These are phyloP conservation scores for Heterohyrax brucei DNA, from an alignment of 2,797 vertebrate species.

Conservation along the genomic window DNA sequence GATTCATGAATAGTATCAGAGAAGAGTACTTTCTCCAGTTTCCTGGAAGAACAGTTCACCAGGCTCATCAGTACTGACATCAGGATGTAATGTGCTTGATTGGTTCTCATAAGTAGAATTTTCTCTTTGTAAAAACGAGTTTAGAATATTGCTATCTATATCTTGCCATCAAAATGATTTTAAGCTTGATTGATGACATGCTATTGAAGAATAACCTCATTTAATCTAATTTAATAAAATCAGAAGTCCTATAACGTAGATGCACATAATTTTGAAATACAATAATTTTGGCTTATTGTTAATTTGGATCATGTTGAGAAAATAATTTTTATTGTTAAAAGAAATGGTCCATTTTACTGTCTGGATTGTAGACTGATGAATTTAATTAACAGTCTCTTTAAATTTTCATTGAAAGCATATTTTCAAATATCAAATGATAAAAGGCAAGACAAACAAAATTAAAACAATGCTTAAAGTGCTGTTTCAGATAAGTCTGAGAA, in stretches of 20 bases:
- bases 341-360: neutral
- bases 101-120: constrained; percentile 6
- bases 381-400: constrained; percentile 56
- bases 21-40: neutral
- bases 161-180: constrained; percentile 59
- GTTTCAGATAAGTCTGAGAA: constrained; percentile 45
- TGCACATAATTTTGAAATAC: constrained; percentile 22
- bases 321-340: constrained; percentile 66
- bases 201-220: constrained; percentile 66
- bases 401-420: constrained; percentile 48
- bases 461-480: constrained; percentile 45
- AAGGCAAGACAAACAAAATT: constrained; percentile 51
- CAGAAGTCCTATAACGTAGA: neutral
- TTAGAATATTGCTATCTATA: constrained; percentile 49
- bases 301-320: constrained; percentile 19
- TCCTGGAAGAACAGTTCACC: neutral
- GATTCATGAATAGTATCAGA: constrained; percentile 27
- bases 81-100: neutral
- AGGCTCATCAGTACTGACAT: neutral
- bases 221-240: constrained; percentile 58
- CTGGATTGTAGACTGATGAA: neutral
- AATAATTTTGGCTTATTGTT: constrained; percentile 51
- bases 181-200: neutral
- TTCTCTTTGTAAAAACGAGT: constrained; percentile 30
- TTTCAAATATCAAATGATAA: constrained; percentile 67